A percentile compares a stretch with the other conserved stretches of the same genome.
Evolutionary conservation across 1,140 invertebrate species (phyloP).

Genomic region (Heliconius congener): DNA sequence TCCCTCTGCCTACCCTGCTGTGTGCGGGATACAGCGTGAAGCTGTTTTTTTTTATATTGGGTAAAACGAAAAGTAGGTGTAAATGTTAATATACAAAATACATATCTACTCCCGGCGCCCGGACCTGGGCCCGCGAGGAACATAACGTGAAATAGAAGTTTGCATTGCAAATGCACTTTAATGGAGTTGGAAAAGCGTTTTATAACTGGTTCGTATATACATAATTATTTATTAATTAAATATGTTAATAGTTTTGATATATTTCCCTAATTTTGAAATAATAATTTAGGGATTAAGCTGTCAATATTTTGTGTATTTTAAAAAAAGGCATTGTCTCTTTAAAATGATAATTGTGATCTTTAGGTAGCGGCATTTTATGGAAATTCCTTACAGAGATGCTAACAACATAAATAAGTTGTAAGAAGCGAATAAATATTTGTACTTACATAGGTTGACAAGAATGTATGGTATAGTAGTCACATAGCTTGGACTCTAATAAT

Average conservation of each 20-base stretch:
- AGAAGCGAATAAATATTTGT: too few relatives aligned
- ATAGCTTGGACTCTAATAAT: too few relatives aligned
- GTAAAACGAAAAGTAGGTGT: not conserved
- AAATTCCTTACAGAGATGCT: too few relatives aligned
- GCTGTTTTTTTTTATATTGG: not conserved
- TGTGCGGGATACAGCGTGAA: too few relatives aligned
- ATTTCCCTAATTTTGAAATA: not conserved
- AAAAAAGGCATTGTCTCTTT: too few relatives aligned
- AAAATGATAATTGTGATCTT: too few relatives aligned
- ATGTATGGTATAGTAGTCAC: too few relatives aligned
- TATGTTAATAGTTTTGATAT: not conserved
- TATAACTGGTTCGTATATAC: not conserved
- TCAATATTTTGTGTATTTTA: too few relatives aligned
- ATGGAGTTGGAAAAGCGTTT: constrained; percentile 1
- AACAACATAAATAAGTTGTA: too few relatives aligned
- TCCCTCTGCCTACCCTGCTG: too few relatives aligned
- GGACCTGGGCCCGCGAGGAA: not conserved
- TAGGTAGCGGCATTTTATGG: too few relatives aligned
- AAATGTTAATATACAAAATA: not conserved
- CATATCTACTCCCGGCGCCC: not conserved
- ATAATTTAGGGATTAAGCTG: not conserved
- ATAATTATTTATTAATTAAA: not conserved
- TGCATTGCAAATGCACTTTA: constrained; percentile 2
- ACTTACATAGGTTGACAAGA: too few relatives aligned
- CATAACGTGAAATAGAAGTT: constrained; percentile 8